phyloP scores from a whole-genome alignment of 2,888 invertebrate species.

The Alcis repandata region DNA sequence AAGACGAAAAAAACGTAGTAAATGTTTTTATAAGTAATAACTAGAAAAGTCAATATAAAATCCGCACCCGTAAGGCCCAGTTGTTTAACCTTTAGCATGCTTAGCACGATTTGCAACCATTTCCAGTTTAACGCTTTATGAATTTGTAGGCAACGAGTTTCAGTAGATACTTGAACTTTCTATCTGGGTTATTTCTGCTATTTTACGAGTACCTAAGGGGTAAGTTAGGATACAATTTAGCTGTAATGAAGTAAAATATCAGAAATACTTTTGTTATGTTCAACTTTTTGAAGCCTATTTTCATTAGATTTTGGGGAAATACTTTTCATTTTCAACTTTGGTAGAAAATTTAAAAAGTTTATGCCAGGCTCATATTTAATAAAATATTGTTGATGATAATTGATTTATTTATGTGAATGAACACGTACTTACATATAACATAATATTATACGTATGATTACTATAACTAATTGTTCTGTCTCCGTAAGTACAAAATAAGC shows the following conservation, averaged over 20 bases:
- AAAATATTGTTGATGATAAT: too few relatives aligned
- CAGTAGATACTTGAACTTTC: constrained; percentile 31
- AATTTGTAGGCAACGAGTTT: constrained; percentile 36
- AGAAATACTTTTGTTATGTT: neutral
- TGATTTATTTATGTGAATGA: too few relatives aligned
- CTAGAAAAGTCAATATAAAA: constrained; percentile 14
- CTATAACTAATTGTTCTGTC: too few relatives aligned
- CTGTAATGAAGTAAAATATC: constrained; percentile 3
- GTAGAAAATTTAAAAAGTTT: neutral
- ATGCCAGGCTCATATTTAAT: too few relatives aligned
- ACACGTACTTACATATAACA: too few relatives aligned
- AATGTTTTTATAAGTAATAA: constrained; percentile 1
- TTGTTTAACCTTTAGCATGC: constrained; percentile 41
- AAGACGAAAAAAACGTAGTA: neutral
- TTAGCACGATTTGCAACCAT: constrained; percentile 38
- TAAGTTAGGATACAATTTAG: constrained; percentile 3
- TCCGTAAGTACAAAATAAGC: too few relatives aligned
- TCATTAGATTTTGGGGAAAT: neutral
- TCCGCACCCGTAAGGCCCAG: constrained; percentile 23
- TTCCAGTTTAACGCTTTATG: constrained; percentile 38
- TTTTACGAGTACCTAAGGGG: constrained; percentile 16
- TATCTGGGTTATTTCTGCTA: constrained; percentile 33
- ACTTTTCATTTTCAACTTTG: too few relatives aligned
- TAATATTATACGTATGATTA: too few relatives aligned
- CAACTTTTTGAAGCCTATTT: neutral